A percentile compares a stretch with the other conserved stretches of the same genome.
Conservation (phyloP, 53 echinoderm and acorn worm species). For the Henricia sp. region DNA sequence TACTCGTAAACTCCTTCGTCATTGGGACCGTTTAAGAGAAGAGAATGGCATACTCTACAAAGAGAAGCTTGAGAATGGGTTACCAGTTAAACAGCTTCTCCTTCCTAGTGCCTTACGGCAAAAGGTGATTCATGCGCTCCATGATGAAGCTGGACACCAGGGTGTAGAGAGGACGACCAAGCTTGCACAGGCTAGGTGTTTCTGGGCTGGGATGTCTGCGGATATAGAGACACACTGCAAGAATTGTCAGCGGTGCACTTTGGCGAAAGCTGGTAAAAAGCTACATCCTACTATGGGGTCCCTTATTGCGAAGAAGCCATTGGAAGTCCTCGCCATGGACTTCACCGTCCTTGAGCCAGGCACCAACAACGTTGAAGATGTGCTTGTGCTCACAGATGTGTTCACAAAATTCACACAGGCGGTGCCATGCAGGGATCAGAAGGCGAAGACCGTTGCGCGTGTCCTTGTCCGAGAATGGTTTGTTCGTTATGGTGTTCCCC, state of each 20-base stretch:
- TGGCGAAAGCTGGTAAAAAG: conserved; percentile 4
- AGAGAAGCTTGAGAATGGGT: not conserved
- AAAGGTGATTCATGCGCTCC: conserved; percentile 12
- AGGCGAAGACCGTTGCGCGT: too few relatives aligned
- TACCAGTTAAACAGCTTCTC: conserved; percentile 27
- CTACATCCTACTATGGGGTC: too few relatives aligned
- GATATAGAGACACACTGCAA: conserved; percentile 27
- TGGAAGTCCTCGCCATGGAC: too few relatives aligned
- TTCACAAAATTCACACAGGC: too few relatives aligned
- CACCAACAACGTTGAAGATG: too few relatives aligned
- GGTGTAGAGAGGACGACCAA: conserved; percentile 24
- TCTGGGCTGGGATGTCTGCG: conserved; percentile 35
- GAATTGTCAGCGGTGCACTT: conserved; percentile 16
- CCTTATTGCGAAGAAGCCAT: too few relatives aligned
- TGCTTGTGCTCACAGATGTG: too few relatives aligned
- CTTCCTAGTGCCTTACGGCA: conserved; percentile 8
- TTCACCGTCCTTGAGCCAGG: too few relatives aligned
- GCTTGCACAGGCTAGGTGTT: conserved; percentile 20
- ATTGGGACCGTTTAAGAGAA: not conserved
- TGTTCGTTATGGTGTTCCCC: too few relatives aligned
- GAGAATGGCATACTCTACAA: not conserved
- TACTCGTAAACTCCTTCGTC: not conserved
- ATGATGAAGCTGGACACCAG: conserved; percentile 58
- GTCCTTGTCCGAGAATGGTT: too few relatives aligned
- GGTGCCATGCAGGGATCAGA: too few relatives aligned